Evolutionary conservation across 2,888 invertebrate species (phyloP).

Genomic region (Holacanthella duospinosa): DNA sequence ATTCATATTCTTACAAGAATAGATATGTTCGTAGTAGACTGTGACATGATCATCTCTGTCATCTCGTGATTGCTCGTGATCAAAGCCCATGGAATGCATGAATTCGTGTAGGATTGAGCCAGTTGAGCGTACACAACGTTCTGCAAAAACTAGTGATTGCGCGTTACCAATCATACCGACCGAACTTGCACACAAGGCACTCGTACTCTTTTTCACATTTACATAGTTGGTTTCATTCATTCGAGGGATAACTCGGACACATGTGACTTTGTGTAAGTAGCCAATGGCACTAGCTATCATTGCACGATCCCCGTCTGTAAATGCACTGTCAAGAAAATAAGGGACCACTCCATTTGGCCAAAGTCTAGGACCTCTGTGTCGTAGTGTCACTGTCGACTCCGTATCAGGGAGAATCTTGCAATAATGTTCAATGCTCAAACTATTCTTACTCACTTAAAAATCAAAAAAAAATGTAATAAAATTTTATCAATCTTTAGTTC

Average conservation of each 20-base stretch:
- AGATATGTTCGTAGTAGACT: slow-evolving; percentile 40
- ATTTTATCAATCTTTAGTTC: too few species aligned
- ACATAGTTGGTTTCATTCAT: slow-evolving; percentile 24
- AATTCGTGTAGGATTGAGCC: slow-evolving; percentile 42
- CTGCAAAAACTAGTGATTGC: slow-evolving; percentile 16
- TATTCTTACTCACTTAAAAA: too few species aligned
- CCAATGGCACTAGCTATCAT: slow-evolving; percentile 1
- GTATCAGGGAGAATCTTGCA: too few species aligned
- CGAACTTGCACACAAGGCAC: slow-evolving; percentile 43
- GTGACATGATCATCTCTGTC: slow-evolving; percentile 42
- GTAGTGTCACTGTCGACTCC: too few species aligned
- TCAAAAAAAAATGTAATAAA: too few species aligned
- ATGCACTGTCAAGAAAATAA: slow-evolving; percentile 6
- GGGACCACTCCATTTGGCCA: slow-evolving; percentile 8
- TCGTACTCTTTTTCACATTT: slow-evolving; percentile 18
- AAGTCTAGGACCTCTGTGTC: too few species aligned
- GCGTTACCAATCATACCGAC: slow-evolving; percentile 45
- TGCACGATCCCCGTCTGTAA: background rate
- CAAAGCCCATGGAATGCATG: slow-evolving; percentile 43
- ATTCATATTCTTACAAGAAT: too few species aligned
- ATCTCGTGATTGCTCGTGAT: slow-evolving; percentile 43
- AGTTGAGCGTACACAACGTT: slow-evolving; percentile 4
- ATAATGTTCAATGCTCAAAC: too few species aligned
- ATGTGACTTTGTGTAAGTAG: slow-evolving; percentile 39
- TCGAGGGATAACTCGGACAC: slow-evolving; percentile 41